Conservation (phyloP, 2,113 vertebrate genomes). For the Columba janthina region DNA sequence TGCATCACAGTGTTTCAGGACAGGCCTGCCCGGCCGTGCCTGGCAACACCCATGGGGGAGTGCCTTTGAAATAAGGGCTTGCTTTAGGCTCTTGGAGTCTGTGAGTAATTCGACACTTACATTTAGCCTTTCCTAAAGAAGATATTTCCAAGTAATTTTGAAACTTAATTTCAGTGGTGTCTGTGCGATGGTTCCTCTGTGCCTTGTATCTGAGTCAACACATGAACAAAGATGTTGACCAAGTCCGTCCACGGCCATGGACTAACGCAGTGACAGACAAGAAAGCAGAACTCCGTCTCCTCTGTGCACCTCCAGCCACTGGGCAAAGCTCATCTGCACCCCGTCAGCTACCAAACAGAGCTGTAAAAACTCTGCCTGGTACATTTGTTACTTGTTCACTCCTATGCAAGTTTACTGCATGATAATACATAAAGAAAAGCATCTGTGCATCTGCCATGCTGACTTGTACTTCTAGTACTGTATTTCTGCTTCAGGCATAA, state of each 20-base stretch:
- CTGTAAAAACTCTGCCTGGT: not conserved
- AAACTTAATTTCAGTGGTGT: not conserved
- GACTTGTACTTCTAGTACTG: not conserved
- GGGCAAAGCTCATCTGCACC: not conserved
- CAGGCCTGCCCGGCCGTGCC: not conserved
- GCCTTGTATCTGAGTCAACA: not conserved
- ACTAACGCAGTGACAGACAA: not conserved
- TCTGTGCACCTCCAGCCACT: not conserved
- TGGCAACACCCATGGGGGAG: not conserved
- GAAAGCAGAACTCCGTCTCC: not conserved
- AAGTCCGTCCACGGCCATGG: no score
- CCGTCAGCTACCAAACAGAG: not conserved
- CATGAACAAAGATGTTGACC: no score
- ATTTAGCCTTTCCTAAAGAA: not conserved
- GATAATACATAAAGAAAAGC: not conserved
- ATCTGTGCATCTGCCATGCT: constrained; percentile 5
- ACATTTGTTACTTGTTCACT: not conserved
- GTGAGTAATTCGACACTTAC: not conserved
- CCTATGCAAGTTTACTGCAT: not conserved
- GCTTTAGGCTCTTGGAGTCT: not conserved
- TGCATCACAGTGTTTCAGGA: not conserved
- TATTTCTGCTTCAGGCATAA: not conserved
- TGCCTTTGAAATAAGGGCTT: not conserved
- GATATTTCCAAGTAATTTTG: not conserved
- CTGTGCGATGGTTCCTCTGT: not conserved